A percentile compares a stretch with the other conserved stretches of the same genome.
phyloP scores from a whole-genome alignment of 1,140 invertebrate genomes.

The Tetranychus cinnabarinus region DNA sequence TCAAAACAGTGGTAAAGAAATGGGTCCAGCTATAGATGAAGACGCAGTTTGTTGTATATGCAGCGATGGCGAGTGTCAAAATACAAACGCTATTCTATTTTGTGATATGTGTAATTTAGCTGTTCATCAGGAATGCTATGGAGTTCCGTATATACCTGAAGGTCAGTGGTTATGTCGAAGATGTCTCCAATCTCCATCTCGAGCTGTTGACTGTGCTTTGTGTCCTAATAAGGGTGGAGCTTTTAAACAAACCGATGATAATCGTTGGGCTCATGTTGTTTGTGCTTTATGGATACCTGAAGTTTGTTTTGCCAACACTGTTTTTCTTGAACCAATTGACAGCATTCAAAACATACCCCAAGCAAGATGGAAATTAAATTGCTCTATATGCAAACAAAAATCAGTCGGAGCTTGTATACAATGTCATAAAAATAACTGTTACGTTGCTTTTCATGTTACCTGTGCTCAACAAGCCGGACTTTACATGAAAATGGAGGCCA shows the following conservation, averaged over 20 bases:
- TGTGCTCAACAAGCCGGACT: slow-evolving; percentile 90
- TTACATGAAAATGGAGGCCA: slow-evolving; percentile 85
- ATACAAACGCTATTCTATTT: slow-evolving; percentile 84
- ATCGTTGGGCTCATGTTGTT: slow-evolving; percentile 92
- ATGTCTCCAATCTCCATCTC: slow-evolving; percentile 82
- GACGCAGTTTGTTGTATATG: slow-evolving; percentile 93
- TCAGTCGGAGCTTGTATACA: slow-evolving; percentile 90
- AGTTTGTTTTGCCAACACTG: slow-evolving; percentile 88
- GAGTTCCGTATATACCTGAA: slow-evolving; percentile 94
- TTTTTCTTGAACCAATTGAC: slow-evolving; percentile 90
- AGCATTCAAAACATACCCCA: slow-evolving; percentile 84
- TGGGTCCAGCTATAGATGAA: slow-evolving; percentile 50
- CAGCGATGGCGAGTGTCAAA: slow-evolving; percentile 76
- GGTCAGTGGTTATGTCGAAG: slow-evolving; percentile 89
- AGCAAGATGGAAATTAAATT: slow-evolving; percentile 78
- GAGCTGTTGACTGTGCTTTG: slow-evolving; percentile 81
- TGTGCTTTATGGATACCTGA: slow-evolving; percentile 98
- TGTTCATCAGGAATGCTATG: slow-evolving; percentile 98
- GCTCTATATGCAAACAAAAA: slow-evolving; percentile 86
- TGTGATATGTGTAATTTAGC: slow-evolving; percentile 99
- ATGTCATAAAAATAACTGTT: slow-evolving; percentile 87
- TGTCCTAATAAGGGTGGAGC: slow-evolving; percentile 96
- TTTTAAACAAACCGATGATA: slow-evolving; percentile 91
- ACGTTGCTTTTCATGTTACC: slow-evolving; percentile 91
- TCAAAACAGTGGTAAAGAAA: slow-evolving; percentile 29